Conservation (phyloP, 2,797 vertebrate species). For the Pipistrellus kuhlii region DNA sequence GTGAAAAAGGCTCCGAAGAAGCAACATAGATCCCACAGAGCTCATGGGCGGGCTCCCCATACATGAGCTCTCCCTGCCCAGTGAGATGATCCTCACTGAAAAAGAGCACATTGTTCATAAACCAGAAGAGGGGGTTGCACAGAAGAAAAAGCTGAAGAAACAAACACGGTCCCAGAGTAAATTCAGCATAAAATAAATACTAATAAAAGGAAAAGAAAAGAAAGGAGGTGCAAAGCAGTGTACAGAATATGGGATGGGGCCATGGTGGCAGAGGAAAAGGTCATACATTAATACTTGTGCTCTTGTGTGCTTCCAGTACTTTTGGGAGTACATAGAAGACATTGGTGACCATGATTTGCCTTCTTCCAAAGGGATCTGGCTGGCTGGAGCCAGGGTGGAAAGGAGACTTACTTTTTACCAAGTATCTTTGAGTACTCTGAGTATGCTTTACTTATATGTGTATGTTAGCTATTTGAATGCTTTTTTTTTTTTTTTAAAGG, state of each 20-base stretch:
- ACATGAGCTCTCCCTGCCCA: no score
- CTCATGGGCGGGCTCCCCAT: no score
- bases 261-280: background rate
- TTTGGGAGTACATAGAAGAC: background rate
- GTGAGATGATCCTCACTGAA: no score
- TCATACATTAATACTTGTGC: fast-evolving
- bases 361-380: background rate
- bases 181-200: no score
- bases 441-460: background rate
- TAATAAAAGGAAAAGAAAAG: no score
- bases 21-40: conserved; percentile 49
- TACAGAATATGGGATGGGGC: fast-evolving
- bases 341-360: background rate
- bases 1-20: background rate
- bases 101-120: no score
- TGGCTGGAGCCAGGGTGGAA: background rate
- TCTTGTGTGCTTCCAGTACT: background rate
- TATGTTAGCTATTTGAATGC: background rate
- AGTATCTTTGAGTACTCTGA: background rate
- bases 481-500: background rate
- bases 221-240: background rate
- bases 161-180: no score
- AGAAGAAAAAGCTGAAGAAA: no score
- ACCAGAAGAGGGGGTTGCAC: no score
- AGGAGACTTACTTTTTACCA: background rate